Conservation (phyloP, 92 coral and sea anemone species). For the Porites lobata region DNA sequence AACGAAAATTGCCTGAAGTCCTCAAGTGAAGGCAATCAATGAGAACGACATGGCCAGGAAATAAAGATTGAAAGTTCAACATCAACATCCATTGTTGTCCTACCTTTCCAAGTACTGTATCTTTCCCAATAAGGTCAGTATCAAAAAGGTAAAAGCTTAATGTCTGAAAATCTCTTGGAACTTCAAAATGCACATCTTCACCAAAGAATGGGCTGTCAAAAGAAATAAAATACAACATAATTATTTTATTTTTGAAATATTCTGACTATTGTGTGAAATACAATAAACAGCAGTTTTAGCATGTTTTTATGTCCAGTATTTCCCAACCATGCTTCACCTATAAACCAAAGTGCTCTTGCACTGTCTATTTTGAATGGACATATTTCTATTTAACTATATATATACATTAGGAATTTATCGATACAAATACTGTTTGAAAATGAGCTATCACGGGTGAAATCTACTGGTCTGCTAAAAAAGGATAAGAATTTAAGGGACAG, state of each 20-base stretch:
- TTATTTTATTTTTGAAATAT: neutral
- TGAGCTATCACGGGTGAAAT: no score
- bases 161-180: conserved; percentile 85
- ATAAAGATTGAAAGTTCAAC: neutral
- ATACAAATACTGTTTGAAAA: no score
- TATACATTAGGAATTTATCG: no score
- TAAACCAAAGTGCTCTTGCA: no score
- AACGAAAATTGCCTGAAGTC: no score
- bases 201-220: conserved; percentile 86
- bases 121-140: conserved; percentile 83
- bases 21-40: no score
- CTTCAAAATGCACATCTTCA: conserved; percentile 91
- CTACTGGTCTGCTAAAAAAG: no score
- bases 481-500: no score
- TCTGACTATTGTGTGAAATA: neutral
- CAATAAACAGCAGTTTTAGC: neutral
- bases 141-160: conserved; percentile 82
- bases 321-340: neutral
- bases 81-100: neutral
- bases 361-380: no score
- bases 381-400: no score
- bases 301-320: neutral
- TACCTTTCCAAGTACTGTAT: conserved; percentile 86
- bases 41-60: no score
- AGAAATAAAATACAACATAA: conserved; percentile 3